phyloP scores from a whole-genome alignment of 2,113 vertebrate species.

The Trachemys scripta region DNA sequence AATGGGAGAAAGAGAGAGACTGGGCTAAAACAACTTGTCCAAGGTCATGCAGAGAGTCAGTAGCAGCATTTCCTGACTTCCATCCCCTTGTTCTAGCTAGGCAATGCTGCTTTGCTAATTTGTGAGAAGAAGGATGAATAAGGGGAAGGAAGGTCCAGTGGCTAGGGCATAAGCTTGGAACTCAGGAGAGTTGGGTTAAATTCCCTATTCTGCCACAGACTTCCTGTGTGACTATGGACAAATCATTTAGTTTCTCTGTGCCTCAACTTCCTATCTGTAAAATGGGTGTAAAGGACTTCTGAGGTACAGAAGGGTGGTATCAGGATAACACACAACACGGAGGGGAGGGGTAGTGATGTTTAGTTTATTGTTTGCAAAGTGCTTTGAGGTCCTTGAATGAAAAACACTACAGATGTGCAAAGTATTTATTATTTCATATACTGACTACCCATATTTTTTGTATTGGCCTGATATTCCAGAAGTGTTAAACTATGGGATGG shows the following conservation, averaged over 20 bases:
- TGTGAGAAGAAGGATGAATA: background rate
- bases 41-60: background rate
- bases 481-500: background rate
- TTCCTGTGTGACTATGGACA: background rate
- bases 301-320: background rate
- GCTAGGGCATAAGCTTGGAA: background rate
- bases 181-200: background rate
- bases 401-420: background rate
- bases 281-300: background rate
- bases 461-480: background rate
- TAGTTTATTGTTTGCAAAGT: background rate
- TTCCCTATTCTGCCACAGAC: background rate
- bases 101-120: background rate
- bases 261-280: background rate
- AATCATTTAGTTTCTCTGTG: background rate
- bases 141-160: background rate
- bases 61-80: background rate
- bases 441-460: background rate
- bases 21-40: background rate
- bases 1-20: background rate
- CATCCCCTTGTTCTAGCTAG: background rate
- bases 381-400: background rate
- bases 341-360: rapidly evolving
- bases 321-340: background rate
- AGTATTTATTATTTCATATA: background rate